phyloP scores from a whole-genome alignment of 2,888 invertebrate species.

The Eupithecia pulchellata region DNA sequence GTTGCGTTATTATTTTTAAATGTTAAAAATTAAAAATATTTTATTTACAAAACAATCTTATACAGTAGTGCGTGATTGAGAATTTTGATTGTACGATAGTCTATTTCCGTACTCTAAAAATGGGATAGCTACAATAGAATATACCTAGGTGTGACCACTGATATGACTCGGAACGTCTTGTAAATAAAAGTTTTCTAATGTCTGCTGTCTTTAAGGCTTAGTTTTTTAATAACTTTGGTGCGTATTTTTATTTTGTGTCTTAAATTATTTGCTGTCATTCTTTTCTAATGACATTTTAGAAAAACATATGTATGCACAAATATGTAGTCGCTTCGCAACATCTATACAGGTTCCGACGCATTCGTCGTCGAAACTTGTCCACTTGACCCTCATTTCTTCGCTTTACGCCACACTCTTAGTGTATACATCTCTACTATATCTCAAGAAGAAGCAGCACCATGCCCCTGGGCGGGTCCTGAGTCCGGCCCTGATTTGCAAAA shows the following conservation, averaged over 20 bases:
- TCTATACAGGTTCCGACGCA: not conserved
- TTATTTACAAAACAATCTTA: too few species aligned
- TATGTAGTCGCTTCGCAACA: not conserved
- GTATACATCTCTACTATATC: not conserved
- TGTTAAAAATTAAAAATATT: too few species aligned
- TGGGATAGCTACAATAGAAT: not conserved
- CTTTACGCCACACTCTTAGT: not conserved
- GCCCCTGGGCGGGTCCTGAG: not conserved
- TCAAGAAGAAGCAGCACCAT: not conserved
- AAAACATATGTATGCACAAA: not conserved
- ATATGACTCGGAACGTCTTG: not conserved
- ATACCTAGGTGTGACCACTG: not conserved
- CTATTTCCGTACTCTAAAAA: not conserved
- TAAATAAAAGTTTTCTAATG: too few species aligned
- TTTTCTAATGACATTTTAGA: too few species aligned
- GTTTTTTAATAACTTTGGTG: too few species aligned
- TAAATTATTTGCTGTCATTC: too few species aligned
- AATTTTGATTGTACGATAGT: too few species aligned
- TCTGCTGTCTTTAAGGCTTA: too few species aligned
- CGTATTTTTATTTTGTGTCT: too few species aligned
- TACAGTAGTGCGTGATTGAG: too few species aligned
- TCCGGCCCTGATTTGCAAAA: slow-evolving; percentile 35
- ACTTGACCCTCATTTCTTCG: not conserved
- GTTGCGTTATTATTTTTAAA: not conserved
- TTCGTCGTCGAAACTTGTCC: not conserved